Percentiles rank a stretch among this genome's conserved stretches.
phyloP scores from a whole-genome alignment of 2,113 vertebrate species.

The Cyanoramphus novaezelandiae region DNA sequence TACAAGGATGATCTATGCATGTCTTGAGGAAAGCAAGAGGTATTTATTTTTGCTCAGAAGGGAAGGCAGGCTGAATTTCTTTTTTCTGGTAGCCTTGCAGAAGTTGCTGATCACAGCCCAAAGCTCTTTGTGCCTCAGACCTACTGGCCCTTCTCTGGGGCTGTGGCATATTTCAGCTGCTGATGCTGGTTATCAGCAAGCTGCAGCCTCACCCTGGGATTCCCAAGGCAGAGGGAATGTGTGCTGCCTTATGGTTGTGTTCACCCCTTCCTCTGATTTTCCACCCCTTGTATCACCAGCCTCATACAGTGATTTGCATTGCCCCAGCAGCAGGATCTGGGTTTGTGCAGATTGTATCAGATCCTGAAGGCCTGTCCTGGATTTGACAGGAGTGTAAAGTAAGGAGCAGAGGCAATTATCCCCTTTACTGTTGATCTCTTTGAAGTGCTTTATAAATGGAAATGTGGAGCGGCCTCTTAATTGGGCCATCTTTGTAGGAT shows the following conservation, averaged over 20 bases:
- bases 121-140: neutral
- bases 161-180: neutral
- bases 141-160: neutral
- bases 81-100: neutral
- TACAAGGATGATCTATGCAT: rapidly evolving
- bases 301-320: too few relatives aligned
- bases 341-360: neutral
- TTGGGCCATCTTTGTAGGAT: too few relatives aligned
- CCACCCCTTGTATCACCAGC: neutral
- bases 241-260: neutral
- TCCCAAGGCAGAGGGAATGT: neutral
- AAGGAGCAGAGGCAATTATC: too few relatives aligned
- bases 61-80: neutral
- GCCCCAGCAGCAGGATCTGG: too few relatives aligned
- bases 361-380: too few relatives aligned
- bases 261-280: neutral
- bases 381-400: too few relatives aligned
- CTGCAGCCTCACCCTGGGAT: neutral
- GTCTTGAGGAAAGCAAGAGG: neutral
- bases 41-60: neutral
- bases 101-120: neutral
- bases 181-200: neutral
- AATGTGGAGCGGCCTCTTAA: too few relatives aligned
- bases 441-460: too few relatives aligned
- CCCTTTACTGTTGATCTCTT: too few relatives aligned